phyloP scores from a whole-genome alignment of 2,797 vertebrate genomes.

The Hypotaenidia philippensis region DNA sequence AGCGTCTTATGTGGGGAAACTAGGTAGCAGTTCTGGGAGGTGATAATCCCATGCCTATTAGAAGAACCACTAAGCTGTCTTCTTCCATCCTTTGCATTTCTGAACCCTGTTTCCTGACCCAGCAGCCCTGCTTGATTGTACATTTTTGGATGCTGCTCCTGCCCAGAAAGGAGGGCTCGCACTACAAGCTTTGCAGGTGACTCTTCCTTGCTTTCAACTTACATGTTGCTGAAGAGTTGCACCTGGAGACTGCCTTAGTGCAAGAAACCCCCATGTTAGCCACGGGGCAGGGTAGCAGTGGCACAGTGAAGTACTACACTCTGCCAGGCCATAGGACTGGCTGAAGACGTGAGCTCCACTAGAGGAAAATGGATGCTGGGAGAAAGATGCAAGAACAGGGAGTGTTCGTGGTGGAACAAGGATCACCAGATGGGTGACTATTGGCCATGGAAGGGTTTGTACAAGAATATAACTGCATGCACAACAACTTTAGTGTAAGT shows the following conservation, averaged over 20 bases:
- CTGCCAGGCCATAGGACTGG: background rate
- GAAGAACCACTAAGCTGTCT: background rate
- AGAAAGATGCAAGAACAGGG: background rate
- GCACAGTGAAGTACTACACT: fast-evolving
- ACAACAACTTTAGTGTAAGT: background rate
- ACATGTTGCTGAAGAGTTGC: fast-evolving
- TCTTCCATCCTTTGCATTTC: background rate
- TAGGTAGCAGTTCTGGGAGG: background rate
- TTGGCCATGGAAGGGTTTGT: background rate
- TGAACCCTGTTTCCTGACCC: background rate
- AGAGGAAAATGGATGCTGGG: background rate
- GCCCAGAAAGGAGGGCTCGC: background rate
- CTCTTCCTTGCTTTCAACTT: background rate
- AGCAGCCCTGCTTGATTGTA: background rate
- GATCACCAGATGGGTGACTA: no score
- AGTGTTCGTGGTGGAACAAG: background rate
- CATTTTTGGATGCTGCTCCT: background rate
- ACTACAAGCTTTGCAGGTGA: background rate
- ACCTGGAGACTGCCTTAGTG: background rate
- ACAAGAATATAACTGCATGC: background rate
- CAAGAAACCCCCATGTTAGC: background rate
- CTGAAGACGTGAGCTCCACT: fast-evolving
- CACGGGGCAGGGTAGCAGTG: no score
- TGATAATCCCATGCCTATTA: background rate
- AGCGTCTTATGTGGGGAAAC: background rate